These are phyloP conservation scores for Puntigrus tetrazona DNA, from an alignment of 2,113 vertebrate genomes.

Conservation along the genomic window DNA sequence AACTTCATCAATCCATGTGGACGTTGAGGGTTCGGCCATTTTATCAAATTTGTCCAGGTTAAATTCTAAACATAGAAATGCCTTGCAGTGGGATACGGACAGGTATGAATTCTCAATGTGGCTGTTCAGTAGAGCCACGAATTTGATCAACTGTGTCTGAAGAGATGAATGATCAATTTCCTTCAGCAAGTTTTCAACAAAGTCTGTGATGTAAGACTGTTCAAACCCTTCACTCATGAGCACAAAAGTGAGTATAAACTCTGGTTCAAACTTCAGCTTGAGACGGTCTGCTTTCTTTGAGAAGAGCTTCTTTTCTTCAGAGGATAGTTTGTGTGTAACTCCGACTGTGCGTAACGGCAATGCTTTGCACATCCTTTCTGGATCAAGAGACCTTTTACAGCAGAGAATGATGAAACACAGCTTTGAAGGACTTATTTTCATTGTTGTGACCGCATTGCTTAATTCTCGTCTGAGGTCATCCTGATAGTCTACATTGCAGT, in stretches of 20 bases:
- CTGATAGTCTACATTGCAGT: slow-evolving; percentile 77
- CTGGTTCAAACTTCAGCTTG: slow-evolving; percentile 57
- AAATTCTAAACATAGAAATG: slow-evolving; percentile 65
- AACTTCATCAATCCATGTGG: slow-evolving; percentile 50
- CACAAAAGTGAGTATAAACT: slow-evolving; percentile 82
- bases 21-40: not conserved
- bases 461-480: slow-evolving; percentile 74
- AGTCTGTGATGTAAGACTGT: slow-evolving; percentile 65
- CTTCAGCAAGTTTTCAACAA: slow-evolving; percentile 75
- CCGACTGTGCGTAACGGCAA: slow-evolving; percentile 75
- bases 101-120: slow-evolving; percentile 81
- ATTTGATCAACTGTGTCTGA: slow-evolving; percentile 73
- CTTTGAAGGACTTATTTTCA: slow-evolving; percentile 62
- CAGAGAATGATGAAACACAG: slow-evolving; percentile 79
- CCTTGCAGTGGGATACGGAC: slow-evolving; percentile 83
- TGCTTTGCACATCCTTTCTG: slow-evolving; percentile 71
- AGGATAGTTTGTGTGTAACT: slow-evolving; percentile 79
- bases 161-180: slow-evolving; percentile 66
- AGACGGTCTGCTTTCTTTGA: slow-evolving; percentile 66
- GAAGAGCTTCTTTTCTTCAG: slow-evolving; percentile 74
- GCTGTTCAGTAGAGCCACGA: slow-evolving; percentile 80
- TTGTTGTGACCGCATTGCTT: slow-evolving; percentile 66
- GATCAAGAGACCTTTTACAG: slow-evolving; percentile 75
- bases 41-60: not conserved
- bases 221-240: slow-evolving; percentile 81